These are phyloP conservation scores for Caenorhabditis becei DNA, from an alignment of 2,888 invertebrate genomes.

Conservation along the genomic window DNA sequence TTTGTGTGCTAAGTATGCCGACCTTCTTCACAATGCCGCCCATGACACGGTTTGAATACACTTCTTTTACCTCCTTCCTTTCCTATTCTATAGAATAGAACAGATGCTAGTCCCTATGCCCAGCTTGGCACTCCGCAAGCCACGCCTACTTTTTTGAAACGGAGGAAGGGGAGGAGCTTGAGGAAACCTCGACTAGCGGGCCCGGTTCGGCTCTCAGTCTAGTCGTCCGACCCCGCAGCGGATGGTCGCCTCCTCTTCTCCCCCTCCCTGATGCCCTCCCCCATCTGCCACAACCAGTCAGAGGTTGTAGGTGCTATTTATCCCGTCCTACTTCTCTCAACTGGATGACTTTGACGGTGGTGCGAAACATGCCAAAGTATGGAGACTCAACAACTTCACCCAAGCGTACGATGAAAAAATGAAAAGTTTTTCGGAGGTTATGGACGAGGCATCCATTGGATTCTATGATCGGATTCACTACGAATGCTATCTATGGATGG, in stretches of 20 bases:
- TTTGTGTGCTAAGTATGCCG: slow-evolving; percentile 62
- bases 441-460: slow-evolving; percentile 49
- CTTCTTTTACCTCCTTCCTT: slow-evolving; percentile 11
- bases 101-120: slow-evolving; percentile 23
- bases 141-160: slow-evolving; percentile 30
- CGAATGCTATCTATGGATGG: slow-evolving; percentile 49
- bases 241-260: slow-evolving; percentile 28
- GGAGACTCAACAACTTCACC: slow-evolving; percentile 54
- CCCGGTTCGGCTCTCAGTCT: slow-evolving; percentile 52
- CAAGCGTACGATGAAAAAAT: slow-evolving; percentile 35
- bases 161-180: slow-evolving; percentile 39
- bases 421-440: slow-evolving; percentile 16
- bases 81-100: slow-evolving; percentile 25
- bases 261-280: slow-evolving; percentile 1
- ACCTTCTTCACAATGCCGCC: slow-evolving; percentile 59
- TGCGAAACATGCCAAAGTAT: slow-evolving; percentile 59
- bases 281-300: slow-evolving; percentile 18
- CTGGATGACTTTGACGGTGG: slow-evolving; percentile 54
- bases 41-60: slow-evolving; percentile 60
- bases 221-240: slow-evolving; percentile 26
- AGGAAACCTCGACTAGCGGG: slow-evolving; percentile 2
- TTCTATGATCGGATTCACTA: slow-evolving; percentile 34
- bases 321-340: slow-evolving; percentile 42
- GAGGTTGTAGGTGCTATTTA: slow-evolving; percentile 61
- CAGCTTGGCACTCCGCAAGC: neutral